Evolutionary conservation across 2,113 vertebrate species (phyloP).

Genomic region (Mionectes macconnelli): DNA sequence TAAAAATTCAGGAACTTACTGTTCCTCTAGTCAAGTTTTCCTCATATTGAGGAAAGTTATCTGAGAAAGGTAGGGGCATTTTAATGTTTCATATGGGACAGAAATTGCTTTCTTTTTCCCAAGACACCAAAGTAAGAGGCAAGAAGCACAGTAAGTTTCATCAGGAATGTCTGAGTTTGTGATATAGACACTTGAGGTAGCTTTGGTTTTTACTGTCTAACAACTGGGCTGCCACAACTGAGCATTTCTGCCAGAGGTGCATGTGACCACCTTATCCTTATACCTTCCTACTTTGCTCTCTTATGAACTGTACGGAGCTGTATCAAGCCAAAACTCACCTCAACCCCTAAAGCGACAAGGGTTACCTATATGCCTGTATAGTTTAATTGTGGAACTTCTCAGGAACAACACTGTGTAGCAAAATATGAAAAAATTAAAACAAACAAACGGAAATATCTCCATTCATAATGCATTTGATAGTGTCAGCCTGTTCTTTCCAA

Average conservation of each 20-base stretch:
- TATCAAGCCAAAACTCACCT: not conserved
- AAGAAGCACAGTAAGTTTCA: not conserved
- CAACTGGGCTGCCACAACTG: not conserved
- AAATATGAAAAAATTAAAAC: not conserved
- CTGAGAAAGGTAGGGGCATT: not conserved
- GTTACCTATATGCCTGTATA: not conserved
- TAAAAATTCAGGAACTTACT: constrained; percentile 47
- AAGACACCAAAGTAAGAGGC: not conserved
- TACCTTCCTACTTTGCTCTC: not conserved
- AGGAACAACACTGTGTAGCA: not conserved
- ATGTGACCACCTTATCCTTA: not conserved
- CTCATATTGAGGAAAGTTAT: constrained; percentile 3
- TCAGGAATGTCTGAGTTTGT: not conserved
- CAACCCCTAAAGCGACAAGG: not conserved
- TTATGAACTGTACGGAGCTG: not conserved
- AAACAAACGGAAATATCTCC: not conserved
- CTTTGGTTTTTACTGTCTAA: not conserved
- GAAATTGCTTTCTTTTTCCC: not conserved
- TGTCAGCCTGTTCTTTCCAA: not conserved
- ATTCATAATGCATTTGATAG: not conserved
- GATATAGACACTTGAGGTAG: not conserved
- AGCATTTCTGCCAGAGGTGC: not conserved
- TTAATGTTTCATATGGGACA: not conserved
- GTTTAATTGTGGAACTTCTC: not conserved
- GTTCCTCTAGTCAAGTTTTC: constrained; percentile 35